These are phyloP conservation scores for Chinchilla lanigera DNA, from an alignment of 2,113 vertebrate genomes.

Conservation along the genomic window DNA sequence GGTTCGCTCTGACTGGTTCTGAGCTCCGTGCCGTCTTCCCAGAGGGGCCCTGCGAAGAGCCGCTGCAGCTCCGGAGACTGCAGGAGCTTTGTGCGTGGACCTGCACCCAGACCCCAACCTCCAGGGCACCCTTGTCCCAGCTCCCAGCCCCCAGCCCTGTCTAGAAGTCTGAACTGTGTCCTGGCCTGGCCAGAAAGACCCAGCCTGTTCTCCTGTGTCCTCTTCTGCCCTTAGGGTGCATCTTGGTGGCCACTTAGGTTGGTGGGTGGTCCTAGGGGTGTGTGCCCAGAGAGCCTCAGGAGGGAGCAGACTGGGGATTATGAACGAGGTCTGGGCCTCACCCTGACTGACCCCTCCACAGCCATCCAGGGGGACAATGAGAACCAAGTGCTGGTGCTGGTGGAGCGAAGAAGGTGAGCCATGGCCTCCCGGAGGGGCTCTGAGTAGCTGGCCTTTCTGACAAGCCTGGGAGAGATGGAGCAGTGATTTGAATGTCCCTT, in stretches of 20 bases:
- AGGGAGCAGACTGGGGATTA: constrained; percentile 40
- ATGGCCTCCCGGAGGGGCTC: background rate
- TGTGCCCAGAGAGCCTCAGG: background rate
- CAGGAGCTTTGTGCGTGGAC: constrained; percentile 95
- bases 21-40: constrained; percentile 87
- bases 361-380: constrained; percentile 93
- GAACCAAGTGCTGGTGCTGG: constrained; percentile 95
- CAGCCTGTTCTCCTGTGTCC: background rate
- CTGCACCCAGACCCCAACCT: background rate
- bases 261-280: constrained; percentile 11
- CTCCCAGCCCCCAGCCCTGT: background rate
- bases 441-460: background rate
- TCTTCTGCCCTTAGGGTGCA: background rate
- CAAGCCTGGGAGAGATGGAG: background rate
- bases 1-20: constrained; percentile 93
- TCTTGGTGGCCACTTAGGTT: background rate
- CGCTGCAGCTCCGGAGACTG: constrained; percentile 93
- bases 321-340: constrained; percentile 7
- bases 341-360: constrained; percentile 76
- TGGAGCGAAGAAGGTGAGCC: constrained; percentile 93
- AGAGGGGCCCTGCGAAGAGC: constrained; percentile 87
- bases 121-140: background rate
- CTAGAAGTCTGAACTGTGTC: constrained; percentile 14
- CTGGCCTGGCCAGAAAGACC: background rate
- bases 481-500: background rate